phyloP scores from a whole-genome alignment of 2,797 vertebrate genomes.

The Poeciliopsis infans region DNA sequence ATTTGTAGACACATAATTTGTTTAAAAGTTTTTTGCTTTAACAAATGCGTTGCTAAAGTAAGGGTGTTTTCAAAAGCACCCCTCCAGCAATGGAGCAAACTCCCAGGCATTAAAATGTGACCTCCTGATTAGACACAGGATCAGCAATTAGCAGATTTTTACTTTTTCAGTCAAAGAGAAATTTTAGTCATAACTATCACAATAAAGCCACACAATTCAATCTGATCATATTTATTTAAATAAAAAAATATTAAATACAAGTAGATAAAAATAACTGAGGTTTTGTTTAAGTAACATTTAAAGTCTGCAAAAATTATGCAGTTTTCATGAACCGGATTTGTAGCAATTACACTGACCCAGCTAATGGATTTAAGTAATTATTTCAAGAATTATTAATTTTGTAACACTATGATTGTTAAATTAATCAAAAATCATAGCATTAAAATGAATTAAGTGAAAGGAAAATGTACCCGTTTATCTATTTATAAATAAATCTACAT shows the following conservation, averaged over 20 bases:
- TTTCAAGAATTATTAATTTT: neutral
- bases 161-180: neutral
- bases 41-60: neutral
- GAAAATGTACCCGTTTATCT: neutral
- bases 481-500: neutral
- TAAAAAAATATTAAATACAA: neutral
- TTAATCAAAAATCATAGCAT: neutral
- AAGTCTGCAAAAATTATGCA: neutral
- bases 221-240: neutral
- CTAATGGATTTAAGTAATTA: neutral
- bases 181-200: neutral
- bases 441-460: neutral
- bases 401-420: neutral
- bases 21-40: neutral
- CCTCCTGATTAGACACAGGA: slow-evolving; percentile 46
- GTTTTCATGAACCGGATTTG: neutral
- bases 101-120: slow-evolving; percentile 41
- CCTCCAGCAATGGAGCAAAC: slow-evolving; percentile 37
- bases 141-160: neutral
- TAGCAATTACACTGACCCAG: neutral
- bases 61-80: slow-evolving; percentile 18
- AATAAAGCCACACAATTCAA: neutral
- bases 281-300: neutral
- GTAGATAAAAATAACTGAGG: neutral
- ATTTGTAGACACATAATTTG: neutral